phyloP scores from a whole-genome alignment of 2,113 vertebrate species.

The Xiphophorus hellerii region DNA sequence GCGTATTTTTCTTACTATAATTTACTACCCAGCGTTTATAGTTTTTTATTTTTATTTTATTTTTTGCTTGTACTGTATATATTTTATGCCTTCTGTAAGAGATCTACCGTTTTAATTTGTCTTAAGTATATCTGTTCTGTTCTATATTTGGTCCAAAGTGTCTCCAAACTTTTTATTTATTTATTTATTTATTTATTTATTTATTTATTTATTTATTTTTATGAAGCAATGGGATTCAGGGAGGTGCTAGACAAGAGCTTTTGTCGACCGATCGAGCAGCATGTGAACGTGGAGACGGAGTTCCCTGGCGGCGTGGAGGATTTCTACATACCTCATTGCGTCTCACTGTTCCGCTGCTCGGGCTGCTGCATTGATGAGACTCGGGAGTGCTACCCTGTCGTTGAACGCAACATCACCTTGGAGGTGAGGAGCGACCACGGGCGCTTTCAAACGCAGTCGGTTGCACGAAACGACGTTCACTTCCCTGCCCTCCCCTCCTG shows the following conservation, averaged over 20 bases:
- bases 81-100: no score
- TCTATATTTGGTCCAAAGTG: neutral
- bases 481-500: constrained; percentile 32
- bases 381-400: constrained; percentile 81
- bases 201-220: neutral
- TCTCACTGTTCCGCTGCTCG: constrained; percentile 87
- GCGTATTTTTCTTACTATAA: neutral
- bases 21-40: neutral
- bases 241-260: constrained; percentile 88
- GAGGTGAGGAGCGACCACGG: constrained; percentile 74
- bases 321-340: constrained; percentile 87
- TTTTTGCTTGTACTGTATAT: no score
- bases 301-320: constrained; percentile 85
- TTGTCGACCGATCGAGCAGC: constrained; percentile 87
- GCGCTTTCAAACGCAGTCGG: neutral
- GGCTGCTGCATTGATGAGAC: constrained; percentile 88
- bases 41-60: no score
- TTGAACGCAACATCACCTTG: constrained; percentile 83
- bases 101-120: neutral
- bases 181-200: neutral
- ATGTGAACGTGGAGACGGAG: constrained; percentile 86
- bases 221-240: constrained; percentile 82
- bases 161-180: neutral
- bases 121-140: neutral
- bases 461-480: neutral